Conservation (phyloP, 1,140 invertebrate species). For the Drosophila subpulchrella region DNA sequence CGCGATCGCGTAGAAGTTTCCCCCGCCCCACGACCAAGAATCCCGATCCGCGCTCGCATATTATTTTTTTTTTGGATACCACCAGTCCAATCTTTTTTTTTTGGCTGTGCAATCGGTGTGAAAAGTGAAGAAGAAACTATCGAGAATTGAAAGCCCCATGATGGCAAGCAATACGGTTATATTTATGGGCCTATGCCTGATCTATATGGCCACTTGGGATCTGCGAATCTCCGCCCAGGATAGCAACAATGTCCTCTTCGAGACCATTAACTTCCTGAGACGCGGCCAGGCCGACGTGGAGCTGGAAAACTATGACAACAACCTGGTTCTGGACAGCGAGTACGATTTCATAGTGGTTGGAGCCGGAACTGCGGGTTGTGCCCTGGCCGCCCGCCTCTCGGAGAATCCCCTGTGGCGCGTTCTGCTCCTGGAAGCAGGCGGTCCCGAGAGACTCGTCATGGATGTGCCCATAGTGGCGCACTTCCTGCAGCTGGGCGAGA, state of each 20-base stretch:
- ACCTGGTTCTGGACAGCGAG: slow-evolving; percentile 61
- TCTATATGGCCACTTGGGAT: neutral
- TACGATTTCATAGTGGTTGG: slow-evolving; percentile 90
- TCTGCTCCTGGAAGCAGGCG: slow-evolving; percentile 89
- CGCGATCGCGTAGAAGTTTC: slow-evolving; percentile 37
- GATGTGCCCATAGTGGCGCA: slow-evolving; percentile 88
- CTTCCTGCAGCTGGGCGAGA: slow-evolving; percentile 87
- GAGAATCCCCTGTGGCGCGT: slow-evolving; percentile 88
- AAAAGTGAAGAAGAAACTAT: slow-evolving; percentile 4
- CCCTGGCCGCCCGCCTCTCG: slow-evolving; percentile 88
- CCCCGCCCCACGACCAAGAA: slow-evolving; percentile 1
- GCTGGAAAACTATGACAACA: slow-evolving; percentile 81
- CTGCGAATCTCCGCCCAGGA: slow-evolving; percentile 39
- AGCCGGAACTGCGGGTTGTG: slow-evolving; percentile 90
- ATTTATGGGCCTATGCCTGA: slow-evolving; percentile 17
- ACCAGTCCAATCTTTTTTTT: slow-evolving; percentile 24
- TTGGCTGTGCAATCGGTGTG: slow-evolving; percentile 23
- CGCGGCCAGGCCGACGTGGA: slow-evolving; percentile 63
- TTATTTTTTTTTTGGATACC: slow-evolving; percentile 8
- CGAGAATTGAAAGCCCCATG: neutral
- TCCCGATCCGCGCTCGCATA: neutral
- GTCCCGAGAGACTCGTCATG: slow-evolving; percentile 87
- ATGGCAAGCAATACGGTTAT: slow-evolving; percentile 33
- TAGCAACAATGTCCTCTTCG: slow-evolving; percentile 67
- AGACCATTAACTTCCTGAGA: slow-evolving; percentile 74